Evolutionary conservation across 2,888 invertebrate genomes (phyloP), one percentile per base, ranked within the genome.

Genomic region (Microplitis deprimator): DNA sequence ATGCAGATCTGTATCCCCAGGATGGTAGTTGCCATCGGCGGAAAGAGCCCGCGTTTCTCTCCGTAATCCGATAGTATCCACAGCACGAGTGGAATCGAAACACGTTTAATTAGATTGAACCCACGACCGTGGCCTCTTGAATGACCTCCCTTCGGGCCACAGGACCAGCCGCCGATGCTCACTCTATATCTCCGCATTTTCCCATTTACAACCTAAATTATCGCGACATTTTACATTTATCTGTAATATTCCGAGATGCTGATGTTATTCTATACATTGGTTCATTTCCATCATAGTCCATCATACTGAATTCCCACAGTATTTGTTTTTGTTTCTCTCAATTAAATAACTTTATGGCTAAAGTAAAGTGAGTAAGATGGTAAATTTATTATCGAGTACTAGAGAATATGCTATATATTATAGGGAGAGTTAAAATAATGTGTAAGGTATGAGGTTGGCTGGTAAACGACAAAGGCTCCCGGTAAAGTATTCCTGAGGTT

Each of bases 61-160:
- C 77, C 68, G 81, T 78, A 81, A 81, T 81, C 78, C 80, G 79
- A 81, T 81, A 79, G 80, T 73, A 80, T 81, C 78, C 81, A 76
- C 68, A 60, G 68, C 73, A 73, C 77, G 81, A 78, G 78, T 76
- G 67, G 79, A 81, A 79, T 80, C 81, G 79, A 78, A 80, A 79
- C 79, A 79, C 77, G 72, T 74, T 77, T 77, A 77, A 77, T 77
- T 77, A 77, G 77, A 77, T 77, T 77, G 77, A 77, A 77, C 77
- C 77, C 77, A 77, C 77, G 77, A 77, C 74, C 77, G 69, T 79
- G 74, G 77, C 77, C 69, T 75, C 60, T 77, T 77, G 64, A 68
- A 73, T 79, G 77, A 77, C 79, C 79, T 77, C 71, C 68, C 74
- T 64, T 68, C 68, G 50, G 73, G 68, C 77, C 72, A 76, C 50